phyloP scores from a whole-genome alignment of 2,797 vertebrate genomes.

The Enteromius treurensis region DNA sequence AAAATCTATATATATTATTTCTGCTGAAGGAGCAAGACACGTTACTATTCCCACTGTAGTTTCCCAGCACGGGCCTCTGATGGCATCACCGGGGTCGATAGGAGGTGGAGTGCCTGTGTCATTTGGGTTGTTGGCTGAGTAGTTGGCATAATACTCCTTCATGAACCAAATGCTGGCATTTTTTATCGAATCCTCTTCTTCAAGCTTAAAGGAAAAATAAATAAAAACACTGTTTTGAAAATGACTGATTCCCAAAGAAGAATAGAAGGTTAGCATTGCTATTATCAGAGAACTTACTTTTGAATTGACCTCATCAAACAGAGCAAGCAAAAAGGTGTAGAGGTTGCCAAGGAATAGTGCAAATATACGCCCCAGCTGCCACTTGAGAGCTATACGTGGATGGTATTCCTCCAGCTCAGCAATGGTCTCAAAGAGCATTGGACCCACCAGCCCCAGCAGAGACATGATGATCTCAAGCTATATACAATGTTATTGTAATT shows the following conservation, averaged over 20 bases:
- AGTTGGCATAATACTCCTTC: conserved; percentile 85
- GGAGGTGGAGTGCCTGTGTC: conserved; percentile 80
- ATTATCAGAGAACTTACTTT: conserved; percentile 77
- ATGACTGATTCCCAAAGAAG: background rate
- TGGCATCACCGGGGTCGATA: conserved; percentile 85
- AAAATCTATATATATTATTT: background rate
- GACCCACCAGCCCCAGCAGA: conserved; percentile 94
- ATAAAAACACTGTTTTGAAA: background rate
- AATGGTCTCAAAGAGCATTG: conserved; percentile 96
- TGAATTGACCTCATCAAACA: conserved; percentile 95
- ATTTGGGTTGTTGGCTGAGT: conserved; percentile 68
- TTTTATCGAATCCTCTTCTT: conserved; percentile 84
- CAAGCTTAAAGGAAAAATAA: conserved; percentile 77
- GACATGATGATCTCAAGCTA: conserved; percentile 95
- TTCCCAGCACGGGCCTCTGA: conserved; percentile 98
- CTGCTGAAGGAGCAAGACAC: background rate
- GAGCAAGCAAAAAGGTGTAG: conserved; percentile 93
- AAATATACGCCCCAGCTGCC: conserved; percentile 97
- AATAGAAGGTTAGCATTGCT: background rate
- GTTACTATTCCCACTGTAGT: conserved; percentile 93
- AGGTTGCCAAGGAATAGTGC: conserved; percentile 97
- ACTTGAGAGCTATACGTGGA: conserved; percentile 94
- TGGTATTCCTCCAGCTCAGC: conserved; percentile 96
- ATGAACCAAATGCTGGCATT: conserved; percentile 87
- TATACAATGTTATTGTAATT: background rate